Evolutionary conservation across 2,113 vertebrate genomes (phyloP), one percentile per base, ranked within the genome.

Genomic region (Rhinoptilus africanus): DNA sequence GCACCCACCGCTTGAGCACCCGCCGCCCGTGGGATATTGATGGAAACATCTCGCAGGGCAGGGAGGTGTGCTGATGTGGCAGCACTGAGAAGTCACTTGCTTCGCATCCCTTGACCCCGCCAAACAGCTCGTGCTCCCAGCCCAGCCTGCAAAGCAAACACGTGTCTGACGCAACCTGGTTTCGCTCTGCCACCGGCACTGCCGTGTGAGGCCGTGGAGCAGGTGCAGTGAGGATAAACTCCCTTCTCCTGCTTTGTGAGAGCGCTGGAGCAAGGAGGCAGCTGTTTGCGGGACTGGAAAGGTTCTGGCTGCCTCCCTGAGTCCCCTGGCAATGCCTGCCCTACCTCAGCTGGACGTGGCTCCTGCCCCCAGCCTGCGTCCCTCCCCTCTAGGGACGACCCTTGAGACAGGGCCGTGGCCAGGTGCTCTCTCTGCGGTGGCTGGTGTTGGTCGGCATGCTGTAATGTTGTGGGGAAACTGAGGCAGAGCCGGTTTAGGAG

Each of bases 121-220:
- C 20, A 30, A 79, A 96, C 79, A 93, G 80, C 45, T 21, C 5
- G 19, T 9, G 39, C 77, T 93, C 91, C 84, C 81, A 86, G 92
- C 87, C 95, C 91, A 94, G 91, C 97, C 97, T 92, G 91, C 91
- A 97, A 71, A 94, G 94, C 96, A 97, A 97, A 98, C 80, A 92
- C 51, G 48, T 34, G 41, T 39, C 64, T 88, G 89, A 79, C 11
- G 73, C 84, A 89, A 96, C 77, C 75, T 53, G 35, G 34, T 43
- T 68, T 50, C 3, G 1, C 48, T 72, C 17, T 47, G 16, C 54
- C 12, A 11, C 10, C 22, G 28, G 6, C 28, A 6, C 60, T 27
- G 34, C 48, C 43, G 37, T 47, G 15, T 28, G 23, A 32, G 48
- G 19, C 19, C 26, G 14, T n/a, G 41, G 56, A 85, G 28, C 63